A percentile compares a stretch with the other conserved stretches of the same genome.
Conservation (phyloP, 2,797 vertebrate species). For the Dallia pectoralis region DNA sequence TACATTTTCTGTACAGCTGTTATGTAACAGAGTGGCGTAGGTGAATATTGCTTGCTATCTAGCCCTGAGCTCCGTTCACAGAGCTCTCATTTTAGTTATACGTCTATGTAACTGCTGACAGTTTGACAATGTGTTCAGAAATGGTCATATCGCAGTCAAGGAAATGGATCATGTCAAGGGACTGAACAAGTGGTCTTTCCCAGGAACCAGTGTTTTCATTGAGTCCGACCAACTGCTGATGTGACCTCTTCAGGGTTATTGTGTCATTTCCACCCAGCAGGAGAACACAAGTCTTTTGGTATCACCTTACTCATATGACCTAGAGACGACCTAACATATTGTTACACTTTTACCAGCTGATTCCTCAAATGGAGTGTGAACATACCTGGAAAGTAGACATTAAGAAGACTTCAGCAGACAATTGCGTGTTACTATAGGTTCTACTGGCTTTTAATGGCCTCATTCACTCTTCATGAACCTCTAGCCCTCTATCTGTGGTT, state of each 20-base stretch:
- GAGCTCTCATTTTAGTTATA: conserved; percentile 5
- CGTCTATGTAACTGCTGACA: neutral
- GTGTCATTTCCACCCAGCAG: conserved; percentile 35
- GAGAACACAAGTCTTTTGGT: conserved; percentile 35
- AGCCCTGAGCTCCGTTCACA: neutral
- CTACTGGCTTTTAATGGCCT: neutral
- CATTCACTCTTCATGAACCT: neutral
- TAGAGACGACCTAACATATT: conserved; percentile 27
- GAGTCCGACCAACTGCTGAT: conserved; percentile 47
- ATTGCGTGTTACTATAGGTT: conserved; percentile 4
- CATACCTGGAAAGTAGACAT: conserved; percentile 14
- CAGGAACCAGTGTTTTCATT: conserved; percentile 27
- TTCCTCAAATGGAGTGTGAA: neutral
- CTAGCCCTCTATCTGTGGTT: neutral
- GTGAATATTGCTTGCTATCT: neutral
- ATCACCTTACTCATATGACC: conserved; percentile 31
- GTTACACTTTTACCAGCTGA: conserved; percentile 2
- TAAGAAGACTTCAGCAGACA: conserved; percentile 11
- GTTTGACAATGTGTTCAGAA: conserved; percentile 1
- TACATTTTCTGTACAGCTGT: too few relatives aligned
- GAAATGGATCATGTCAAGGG: conserved; percentile 21
- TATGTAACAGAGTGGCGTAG: neutral
- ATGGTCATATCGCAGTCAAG: neutral
- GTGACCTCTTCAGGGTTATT: conserved; percentile 39
- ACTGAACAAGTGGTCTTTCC: conserved; percentile 16